Conservation (phyloP, 1,140 invertebrate species). For the Gryon sp. region DNA sequence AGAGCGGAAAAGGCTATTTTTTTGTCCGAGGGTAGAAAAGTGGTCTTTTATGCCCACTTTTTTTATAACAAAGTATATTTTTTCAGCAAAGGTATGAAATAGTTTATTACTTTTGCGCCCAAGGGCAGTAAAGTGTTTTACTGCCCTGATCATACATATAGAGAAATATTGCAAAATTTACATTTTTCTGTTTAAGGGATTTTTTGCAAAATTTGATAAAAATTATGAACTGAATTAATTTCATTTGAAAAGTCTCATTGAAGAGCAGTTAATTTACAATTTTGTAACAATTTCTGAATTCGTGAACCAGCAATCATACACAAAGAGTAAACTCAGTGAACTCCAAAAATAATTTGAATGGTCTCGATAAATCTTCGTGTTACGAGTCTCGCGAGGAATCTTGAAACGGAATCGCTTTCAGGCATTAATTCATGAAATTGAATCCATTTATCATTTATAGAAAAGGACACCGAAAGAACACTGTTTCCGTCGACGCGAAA, state of each 20-base stretch:
- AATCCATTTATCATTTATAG: constrained; percentile 64
- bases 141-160: no score
- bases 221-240: no score
- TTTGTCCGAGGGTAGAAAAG: no score
- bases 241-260: constrained; percentile 23
- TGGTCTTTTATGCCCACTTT: no score
- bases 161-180: no score
- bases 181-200: no score
- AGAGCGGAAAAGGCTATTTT: no score
- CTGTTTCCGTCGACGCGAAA: constrained; percentile 8
- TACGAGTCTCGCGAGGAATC: constrained; percentile 62
- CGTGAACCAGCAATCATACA: constrained; percentile 37
- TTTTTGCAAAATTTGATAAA: no score
- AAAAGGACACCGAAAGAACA: constrained; percentile 36
- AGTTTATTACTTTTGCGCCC: no score
- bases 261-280: constrained; percentile 33
- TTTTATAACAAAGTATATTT: no score
- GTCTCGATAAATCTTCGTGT: constrained; percentile 55
- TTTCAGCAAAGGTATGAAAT: no score
- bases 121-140: no score
- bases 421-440: constrained; percentile 62
- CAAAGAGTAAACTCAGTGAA: constrained; percentile 50
- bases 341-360: constrained; percentile 62
- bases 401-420: constrained; percentile 54
- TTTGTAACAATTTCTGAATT: constrained; percentile 25